Percentiles rank a stretch among this genome's conserved stretches.
These are phyloP conservation scores for Pyrochroa serraticornis DNA, from an alignment of 2,888 invertebrate species.

Conservation along the genomic window DNA sequence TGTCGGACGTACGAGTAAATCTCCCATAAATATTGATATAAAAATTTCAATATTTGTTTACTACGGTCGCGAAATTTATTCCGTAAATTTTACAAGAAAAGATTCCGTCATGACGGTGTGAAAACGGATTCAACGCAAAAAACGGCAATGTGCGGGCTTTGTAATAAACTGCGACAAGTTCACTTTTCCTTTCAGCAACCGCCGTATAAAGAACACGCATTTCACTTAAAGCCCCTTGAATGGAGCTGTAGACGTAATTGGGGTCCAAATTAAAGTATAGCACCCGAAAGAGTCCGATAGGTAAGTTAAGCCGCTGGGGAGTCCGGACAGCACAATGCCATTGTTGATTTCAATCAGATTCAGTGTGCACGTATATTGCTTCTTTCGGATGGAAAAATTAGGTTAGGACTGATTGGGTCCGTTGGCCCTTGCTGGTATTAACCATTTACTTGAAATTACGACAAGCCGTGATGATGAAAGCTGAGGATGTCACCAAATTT, in stretches of 20 bases:
- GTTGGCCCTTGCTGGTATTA: constrained; percentile 20
- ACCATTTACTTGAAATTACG: constrained; percentile 20
- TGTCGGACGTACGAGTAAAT: background rate
- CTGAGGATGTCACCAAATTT: too few species aligned
- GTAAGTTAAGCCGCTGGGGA: constrained; percentile 27
- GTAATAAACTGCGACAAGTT: constrained; percentile 13
- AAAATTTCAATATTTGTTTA: constrained; percentile 16
- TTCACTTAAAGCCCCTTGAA: constrained; percentile 15
- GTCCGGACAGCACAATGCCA: constrained; percentile 27
- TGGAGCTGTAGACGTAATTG: constrained; percentile 26
- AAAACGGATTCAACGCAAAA: constrained; percentile 2
- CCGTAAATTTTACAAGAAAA: constrained; percentile 5
- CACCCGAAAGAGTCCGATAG: constrained; percentile 22
- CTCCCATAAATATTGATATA: constrained; percentile 15
- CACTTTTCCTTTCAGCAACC: constrained; percentile 11
- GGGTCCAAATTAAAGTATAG: constrained; percentile 30
- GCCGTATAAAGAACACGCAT: constrained; percentile 10
- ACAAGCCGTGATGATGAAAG: constrained; percentile 19
- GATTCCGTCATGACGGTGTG: constrained; percentile 8
- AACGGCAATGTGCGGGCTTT: constrained; percentile 4
- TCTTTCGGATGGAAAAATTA: constrained; percentile 38
- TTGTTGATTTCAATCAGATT: constrained; percentile 43
- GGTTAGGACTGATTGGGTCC: constrained; percentile 37
- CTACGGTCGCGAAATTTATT: constrained; percentile 12
- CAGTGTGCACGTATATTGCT: constrained; percentile 33